A percentile compares a stretch with the other conserved stretches of the same genome.
Conservation (phyloP, 2,113 vertebrate genomes). For the Pelobates fuscus region DNA sequence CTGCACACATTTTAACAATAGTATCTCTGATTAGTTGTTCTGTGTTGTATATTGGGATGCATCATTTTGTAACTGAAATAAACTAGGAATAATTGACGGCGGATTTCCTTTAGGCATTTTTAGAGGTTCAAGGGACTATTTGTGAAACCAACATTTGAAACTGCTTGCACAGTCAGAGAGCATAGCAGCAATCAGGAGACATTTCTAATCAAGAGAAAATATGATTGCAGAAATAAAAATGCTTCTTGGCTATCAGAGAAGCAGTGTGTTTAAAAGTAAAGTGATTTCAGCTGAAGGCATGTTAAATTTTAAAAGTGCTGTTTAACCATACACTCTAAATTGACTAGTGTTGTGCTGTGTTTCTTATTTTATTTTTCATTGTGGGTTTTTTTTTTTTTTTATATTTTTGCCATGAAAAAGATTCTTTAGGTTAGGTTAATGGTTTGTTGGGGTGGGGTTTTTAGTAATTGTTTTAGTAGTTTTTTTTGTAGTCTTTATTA, state of each 20-base stretch:
- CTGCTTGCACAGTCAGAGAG: slow-evolving; percentile 40
- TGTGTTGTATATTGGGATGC: not conserved
- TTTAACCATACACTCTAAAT: slow-evolving; percentile 12
- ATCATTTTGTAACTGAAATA: not conserved
- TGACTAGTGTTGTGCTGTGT: slow-evolving; percentile 5
- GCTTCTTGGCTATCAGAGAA: slow-evolving; percentile 37
- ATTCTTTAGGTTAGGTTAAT: no score
- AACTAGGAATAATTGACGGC: slow-evolving; percentile 7
- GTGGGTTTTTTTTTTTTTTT: slow-evolving; percentile 17
- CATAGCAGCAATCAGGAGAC: slow-evolving; percentile 48
- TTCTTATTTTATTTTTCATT: not conserved
- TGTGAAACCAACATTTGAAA: slow-evolving; percentile 38
- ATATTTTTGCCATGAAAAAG: not conserved
- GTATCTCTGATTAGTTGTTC: not conserved
- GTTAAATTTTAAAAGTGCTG: slow-evolving; percentile 15
- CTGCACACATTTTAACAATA: not conserved
- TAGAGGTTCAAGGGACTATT: slow-evolving; percentile 28
- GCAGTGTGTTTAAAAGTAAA: slow-evolving; percentile 40
- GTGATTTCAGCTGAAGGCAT: slow-evolving; percentile 32
- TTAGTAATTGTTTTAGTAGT: no score
- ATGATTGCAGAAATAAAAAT: slow-evolving; percentile 49
- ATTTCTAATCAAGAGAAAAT: slow-evolving; percentile 54
- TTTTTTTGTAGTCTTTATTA: no score
- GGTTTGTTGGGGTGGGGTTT: no score
- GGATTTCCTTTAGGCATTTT: slow-evolving; percentile 26